These are phyloP conservation scores for Sturnus vulgaris DNA, from an alignment of 2,113 vertebrate genomes.

Conservation along the genomic window DNA sequence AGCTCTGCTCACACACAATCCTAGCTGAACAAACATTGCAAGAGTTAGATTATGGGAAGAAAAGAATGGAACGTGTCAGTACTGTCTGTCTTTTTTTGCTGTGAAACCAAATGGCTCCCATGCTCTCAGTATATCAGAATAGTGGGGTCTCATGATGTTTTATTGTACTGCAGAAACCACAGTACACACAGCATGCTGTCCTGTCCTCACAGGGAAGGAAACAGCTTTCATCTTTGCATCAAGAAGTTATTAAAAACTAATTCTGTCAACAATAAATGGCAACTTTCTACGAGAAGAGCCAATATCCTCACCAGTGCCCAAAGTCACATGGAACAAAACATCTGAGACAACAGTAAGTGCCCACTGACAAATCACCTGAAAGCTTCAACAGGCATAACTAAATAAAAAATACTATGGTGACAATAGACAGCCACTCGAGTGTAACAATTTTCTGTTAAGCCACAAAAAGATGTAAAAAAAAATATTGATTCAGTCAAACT, in stretches of 20 bases:
- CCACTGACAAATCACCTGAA: not conserved
- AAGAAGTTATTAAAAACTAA: not conserved
- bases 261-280: not conserved
- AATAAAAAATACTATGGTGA: not conserved
- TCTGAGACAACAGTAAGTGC: not conserved
- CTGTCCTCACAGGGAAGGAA: not conserved
- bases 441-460: not conserved
- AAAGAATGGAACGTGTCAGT: not conserved
- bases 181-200: accelerated
- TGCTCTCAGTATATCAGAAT: not conserved
- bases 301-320: not conserved
- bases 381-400: not conserved
- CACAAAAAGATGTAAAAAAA: not conserved
- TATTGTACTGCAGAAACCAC: not conserved
- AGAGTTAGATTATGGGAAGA: conserved; percentile 56
- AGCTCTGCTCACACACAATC: conserved; percentile 95
- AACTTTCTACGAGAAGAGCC: not conserved
- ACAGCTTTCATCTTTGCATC: not conserved
- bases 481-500: not conserved
- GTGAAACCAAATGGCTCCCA: not conserved
- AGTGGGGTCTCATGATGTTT: not conserved
- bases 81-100: not conserved
- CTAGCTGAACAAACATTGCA: conserved; percentile 84
- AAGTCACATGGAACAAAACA: not conserved
- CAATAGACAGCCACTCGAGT: not conserved